These are phyloP conservation scores for Daubentonia madagascariensis DNA, from an alignment of 2,113 vertebrate genomes.

Conservation along the genomic window DNA sequence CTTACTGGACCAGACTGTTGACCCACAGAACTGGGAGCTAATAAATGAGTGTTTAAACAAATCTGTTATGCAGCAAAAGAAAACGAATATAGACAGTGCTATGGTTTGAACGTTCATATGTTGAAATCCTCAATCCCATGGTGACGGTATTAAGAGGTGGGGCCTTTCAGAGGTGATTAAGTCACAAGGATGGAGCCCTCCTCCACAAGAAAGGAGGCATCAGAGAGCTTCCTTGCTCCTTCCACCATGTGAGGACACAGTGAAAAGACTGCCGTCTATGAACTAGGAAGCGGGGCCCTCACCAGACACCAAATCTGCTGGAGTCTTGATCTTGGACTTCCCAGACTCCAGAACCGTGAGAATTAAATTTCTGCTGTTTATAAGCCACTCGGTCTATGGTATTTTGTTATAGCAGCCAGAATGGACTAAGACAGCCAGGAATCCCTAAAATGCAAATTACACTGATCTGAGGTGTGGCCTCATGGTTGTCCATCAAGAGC, in stretches of 20 bases:
- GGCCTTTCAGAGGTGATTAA: background rate
- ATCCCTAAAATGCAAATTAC: background rate
- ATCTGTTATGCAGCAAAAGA: background rate
- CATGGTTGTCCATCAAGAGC: background rate
- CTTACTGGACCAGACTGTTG: background rate
- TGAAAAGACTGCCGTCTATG: background rate
- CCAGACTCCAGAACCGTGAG: background rate
- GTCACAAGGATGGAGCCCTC: background rate
- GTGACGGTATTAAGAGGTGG: background rate
- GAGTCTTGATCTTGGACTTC: background rate
- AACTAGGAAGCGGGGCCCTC: background rate
- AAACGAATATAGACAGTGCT: background rate
- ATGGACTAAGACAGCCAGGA: background rate
- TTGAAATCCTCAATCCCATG: background rate
- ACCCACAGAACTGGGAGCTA: background rate
- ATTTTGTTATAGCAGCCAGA: background rate
- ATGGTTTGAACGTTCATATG: background rate
- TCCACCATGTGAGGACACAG: background rate
- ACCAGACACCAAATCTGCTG: background rate
- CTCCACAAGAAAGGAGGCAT: background rate
- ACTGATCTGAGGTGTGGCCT: background rate
- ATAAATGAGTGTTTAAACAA: background rate
- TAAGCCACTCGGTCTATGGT: background rate
- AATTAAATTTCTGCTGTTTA: background rate
- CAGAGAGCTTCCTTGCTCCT: background rate